Percentiles rank a stretch among this genome's conserved stretches.
phyloP scores from a whole-genome alignment of 2,797 vertebrate species.

The Rhadinocentrus ornatus region DNA sequence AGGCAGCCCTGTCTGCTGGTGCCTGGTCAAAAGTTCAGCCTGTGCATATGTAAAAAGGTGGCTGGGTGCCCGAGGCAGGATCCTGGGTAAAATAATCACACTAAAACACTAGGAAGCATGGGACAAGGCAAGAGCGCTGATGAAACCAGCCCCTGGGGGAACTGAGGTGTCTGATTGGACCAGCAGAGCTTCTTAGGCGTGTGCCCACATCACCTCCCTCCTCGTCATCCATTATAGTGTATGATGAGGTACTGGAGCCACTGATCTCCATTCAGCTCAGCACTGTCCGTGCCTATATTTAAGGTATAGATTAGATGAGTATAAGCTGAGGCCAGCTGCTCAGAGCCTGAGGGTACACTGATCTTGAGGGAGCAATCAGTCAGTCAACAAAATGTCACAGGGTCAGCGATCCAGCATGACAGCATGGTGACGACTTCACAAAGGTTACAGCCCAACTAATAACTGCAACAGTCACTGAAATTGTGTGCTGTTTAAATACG shows the following conservation, averaged over 20 bases:
- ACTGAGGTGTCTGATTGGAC: slow-evolving; percentile 73
- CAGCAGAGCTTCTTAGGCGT: slow-evolving; percentile 62
- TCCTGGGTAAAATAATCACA: slow-evolving; percentile 95
- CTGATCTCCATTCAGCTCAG: slow-evolving; percentile 62
- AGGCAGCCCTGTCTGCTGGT: slow-evolving; percentile 89
- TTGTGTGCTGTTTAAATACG: slow-evolving; percentile 22
- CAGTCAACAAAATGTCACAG: slow-evolving; percentile 85
- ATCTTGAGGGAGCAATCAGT: slow-evolving; percentile 79
- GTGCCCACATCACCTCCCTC: slow-evolving; percentile 52
- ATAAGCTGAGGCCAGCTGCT: slow-evolving; percentile 74
- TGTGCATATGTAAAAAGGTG: slow-evolving; percentile 99
- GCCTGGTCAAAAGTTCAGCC: slow-evolving; percentile 99
- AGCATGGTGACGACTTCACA: slow-evolving; percentile 76
- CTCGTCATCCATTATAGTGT: slow-evolving; percentile 51
- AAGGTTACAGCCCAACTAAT: slow-evolving; percentile 80
- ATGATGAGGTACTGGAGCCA: slow-evolving; percentile 58
- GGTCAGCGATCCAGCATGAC: slow-evolving; percentile 78
- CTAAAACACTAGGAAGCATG: slow-evolving; percentile 80
- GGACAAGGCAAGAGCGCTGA: slow-evolving; percentile 63
- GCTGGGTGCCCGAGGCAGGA: slow-evolving; percentile 95
- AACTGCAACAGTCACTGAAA: slow-evolving; percentile 66
- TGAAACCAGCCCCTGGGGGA: slow-evolving; percentile 69
- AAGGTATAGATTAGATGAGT: slow-evolving; percentile 72
- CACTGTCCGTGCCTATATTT: slow-evolving; percentile 70
- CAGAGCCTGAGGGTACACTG: slow-evolving; percentile 71